Conservation (phyloP, 2,113 vertebrate genomes). For the Mustelus asterias region DNA sequence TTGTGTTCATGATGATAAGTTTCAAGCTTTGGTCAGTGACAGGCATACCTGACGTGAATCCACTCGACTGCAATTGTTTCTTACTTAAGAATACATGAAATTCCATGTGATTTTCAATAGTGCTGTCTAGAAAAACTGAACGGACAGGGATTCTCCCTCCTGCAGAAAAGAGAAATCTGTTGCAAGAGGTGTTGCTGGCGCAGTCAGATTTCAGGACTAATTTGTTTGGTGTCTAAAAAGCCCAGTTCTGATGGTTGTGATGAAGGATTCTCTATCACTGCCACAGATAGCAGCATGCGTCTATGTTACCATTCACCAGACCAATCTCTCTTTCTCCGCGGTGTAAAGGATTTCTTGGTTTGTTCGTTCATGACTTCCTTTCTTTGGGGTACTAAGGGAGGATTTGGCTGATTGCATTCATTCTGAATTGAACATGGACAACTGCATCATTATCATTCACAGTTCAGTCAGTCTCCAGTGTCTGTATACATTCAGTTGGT, state of each 20-base stretch:
- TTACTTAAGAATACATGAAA: neutral
- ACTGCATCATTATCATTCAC: neutral
- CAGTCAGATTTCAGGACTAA: neutral
- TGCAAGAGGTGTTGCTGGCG: neutral
- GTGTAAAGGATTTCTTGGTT: neutral
- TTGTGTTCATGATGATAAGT: neutral
- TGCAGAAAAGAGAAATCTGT: too few species aligned
- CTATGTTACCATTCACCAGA: neutral
- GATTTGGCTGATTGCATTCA: neutral
- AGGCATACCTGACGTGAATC: neutral
- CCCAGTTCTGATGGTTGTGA: neutral
- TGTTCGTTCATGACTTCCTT: neutral
- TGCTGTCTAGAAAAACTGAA: neutral
- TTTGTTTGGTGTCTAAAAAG: neutral
- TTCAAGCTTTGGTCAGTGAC: neutral
- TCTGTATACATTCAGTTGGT: neutral
- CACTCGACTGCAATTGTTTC: neutral
- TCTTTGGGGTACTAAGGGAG: neutral
- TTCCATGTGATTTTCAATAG: neutral
- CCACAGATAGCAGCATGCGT: neutral
- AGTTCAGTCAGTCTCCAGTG: neutral
- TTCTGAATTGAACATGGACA: neutral
- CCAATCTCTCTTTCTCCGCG: neutral
- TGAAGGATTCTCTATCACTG: neutral
- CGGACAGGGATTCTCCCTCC: neutral